A percentile compares a stretch with the other conserved stretches of the same genome.
These are phyloP conservation scores for Chymomyza fuscimana DNA, from an alignment of 2,888 invertebrate genomes.

Conservation along the genomic window DNA sequence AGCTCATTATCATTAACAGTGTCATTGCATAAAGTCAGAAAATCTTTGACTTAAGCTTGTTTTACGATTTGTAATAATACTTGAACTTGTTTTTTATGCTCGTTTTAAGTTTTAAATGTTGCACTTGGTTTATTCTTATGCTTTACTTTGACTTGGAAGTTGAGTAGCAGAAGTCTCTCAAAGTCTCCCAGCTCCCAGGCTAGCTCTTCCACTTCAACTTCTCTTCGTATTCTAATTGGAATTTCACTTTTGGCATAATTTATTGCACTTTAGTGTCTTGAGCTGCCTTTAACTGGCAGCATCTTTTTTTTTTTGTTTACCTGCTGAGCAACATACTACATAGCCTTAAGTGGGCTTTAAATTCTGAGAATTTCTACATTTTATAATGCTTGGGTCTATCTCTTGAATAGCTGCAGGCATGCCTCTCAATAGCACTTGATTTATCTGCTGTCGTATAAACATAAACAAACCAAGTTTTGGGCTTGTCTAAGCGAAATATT, in stretches of 20 bases:
- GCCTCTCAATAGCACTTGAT: slow-evolving; percentile 1
- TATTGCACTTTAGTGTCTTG: slow-evolving; percentile 45
- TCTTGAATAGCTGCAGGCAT: too few species aligned
- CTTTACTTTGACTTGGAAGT: slow-evolving; percentile 13
- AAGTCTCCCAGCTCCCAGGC: too few species aligned
- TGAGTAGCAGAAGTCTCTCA: background rate
- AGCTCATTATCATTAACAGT: background rate
- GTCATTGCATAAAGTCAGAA: background rate
- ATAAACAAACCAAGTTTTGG: too few species aligned
- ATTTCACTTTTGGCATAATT: slow-evolving; percentile 70
- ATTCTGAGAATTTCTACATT: slow-evolving; percentile 64
- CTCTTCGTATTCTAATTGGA: slow-evolving; percentile 57
- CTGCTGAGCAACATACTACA: slow-evolving; percentile 33
- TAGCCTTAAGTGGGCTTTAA: too few species aligned
- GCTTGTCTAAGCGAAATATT: too few species aligned
- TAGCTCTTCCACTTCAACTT: too few species aligned
- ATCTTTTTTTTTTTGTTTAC: slow-evolving; percentile 37
- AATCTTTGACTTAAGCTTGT: slow-evolving; percentile 43
- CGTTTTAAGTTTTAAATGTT: slow-evolving; percentile 48
- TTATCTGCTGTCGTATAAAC: background rate
- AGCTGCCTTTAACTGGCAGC: slow-evolving; percentile 11
- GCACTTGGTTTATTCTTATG: slow-evolving; percentile 23
- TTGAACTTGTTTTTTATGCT: slow-evolving; percentile 26
- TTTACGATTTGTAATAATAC: slow-evolving; percentile 51
- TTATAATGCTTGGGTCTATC: slow-evolving; percentile 48